Conservation (phyloP, 2,113 vertebrate genomes). For the Rafetus swinhoei region DNA sequence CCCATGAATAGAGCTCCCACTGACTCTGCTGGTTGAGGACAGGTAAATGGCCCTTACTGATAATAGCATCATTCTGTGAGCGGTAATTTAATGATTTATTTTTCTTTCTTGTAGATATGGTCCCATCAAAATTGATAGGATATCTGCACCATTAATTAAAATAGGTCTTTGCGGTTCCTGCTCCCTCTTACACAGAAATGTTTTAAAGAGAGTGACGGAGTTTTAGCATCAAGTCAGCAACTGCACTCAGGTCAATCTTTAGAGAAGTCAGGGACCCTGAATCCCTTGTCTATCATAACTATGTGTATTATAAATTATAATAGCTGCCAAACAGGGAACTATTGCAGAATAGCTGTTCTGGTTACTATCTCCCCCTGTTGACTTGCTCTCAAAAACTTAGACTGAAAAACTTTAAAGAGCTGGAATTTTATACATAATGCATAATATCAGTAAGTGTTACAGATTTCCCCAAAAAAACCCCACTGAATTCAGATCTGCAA, state of each 20-base stretch:
- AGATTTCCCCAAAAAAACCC: background rate
- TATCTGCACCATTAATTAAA: background rate
- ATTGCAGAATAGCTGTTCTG: background rate
- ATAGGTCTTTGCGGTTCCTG: background rate
- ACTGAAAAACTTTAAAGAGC: background rate
- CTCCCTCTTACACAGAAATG: background rate
- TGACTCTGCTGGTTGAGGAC: background rate
- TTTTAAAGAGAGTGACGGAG: background rate
- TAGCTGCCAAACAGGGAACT: background rate
- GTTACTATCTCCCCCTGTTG: background rate
- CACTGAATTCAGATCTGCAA: background rate
- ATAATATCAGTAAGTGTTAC: slow-evolving; percentile 10
- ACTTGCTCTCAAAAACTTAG: background rate
- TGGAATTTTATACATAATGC: background rate
- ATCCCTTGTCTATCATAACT: background rate
- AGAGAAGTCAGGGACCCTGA: background rate
- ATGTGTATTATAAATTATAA: background rate
- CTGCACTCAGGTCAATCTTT: no score
- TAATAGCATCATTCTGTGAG: background rate
- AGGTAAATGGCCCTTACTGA: background rate
- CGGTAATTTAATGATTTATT: background rate
- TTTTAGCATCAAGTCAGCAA: background rate
- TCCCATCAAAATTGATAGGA: background rate
- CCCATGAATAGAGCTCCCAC: background rate
- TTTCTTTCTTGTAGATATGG: background rate